Evolutionary conservation across 2,797 vertebrate species (phyloP), one percentile per base, ranked within the genome.

Genomic region (Jordanella pulchra): DNA sequence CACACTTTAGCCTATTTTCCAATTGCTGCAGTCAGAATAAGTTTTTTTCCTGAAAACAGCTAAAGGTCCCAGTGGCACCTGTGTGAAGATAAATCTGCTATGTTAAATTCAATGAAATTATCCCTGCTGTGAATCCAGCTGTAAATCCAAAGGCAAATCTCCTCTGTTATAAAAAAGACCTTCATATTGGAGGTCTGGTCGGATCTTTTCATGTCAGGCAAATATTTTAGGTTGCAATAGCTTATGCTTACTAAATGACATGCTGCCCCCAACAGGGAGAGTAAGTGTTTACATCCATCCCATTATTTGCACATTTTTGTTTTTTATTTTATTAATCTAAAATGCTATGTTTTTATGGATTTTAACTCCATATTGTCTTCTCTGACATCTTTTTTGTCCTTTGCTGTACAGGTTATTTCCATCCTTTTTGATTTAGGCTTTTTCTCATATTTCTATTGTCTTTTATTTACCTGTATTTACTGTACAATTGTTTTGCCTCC

Each of bases 11-110:
- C 39, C 3, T 15, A 7, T 15, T 3, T 27, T 58, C 56, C 28
- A 48, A 7, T 54, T 35, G 58, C 27, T 28, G 76, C 35, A 68
- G 71, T 65, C 72, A 58, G 14, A n/a, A 2, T 13, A 1, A 1
- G 15, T 66, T 72, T 83, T 60, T n/a, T n/a, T n/a, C 67, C 77
- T 81, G 71, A 75, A 83, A 83, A 70, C 83, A 69, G 21, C 5
- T 13, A 7, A 60, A 63, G 25, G 72, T 23, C 17, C 48, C 76
- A 32, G 17, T 58, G 56, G 79, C 54, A 39, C 66, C 17, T 55
- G 28, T 9, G 28, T 56, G 68, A 71, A 80, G 42, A 53, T 4
- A 1, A 45, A 11, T 1, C 55, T 32, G 27, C 39, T 28, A 6
- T 75, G 51, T 77, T 76, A 55, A 67, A 66, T 61, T 80, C 63